Percentiles rank a stretch among this genome's conserved stretches.
Conservation (phyloP, 2,797 vertebrate genomes). For the Podarcis siculus region DNA sequence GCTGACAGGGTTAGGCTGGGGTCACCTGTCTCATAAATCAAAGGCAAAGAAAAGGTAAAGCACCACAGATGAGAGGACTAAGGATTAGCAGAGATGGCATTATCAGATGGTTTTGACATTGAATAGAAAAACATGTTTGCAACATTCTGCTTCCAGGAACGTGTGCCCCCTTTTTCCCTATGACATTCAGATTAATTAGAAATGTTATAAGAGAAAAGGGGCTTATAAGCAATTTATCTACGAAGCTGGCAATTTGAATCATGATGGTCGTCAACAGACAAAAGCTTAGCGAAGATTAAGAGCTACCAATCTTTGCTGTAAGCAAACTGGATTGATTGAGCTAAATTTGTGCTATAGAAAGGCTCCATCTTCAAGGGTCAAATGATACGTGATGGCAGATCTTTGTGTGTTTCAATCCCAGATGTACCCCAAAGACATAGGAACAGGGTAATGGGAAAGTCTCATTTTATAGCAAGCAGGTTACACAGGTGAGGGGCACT, state of each 20-base stretch:
- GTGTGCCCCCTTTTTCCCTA: slow-evolving; percentile 18
- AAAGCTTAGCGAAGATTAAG: slow-evolving; percentile 68
- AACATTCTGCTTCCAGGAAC: slow-evolving; percentile 33
- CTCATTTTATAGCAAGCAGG: not conserved
- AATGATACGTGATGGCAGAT: not conserved
- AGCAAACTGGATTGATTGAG: slow-evolving; percentile 51
- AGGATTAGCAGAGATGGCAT: slow-evolving; percentile 55
- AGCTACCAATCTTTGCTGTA: slow-evolving; percentile 56
- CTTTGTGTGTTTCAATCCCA: not conserved
- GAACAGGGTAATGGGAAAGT: no score
- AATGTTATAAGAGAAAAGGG: slow-evolving; percentile 52
- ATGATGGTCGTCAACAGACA: slow-evolving; percentile 42
- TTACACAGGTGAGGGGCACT: not conserved
- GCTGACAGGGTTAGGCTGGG: slow-evolving; percentile 66
- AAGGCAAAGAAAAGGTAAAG: slow-evolving; percentile 63
- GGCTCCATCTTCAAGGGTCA: slow-evolving; percentile 27
- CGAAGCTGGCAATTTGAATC: slow-evolving; percentile 58
- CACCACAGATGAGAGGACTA: slow-evolving; percentile 44
- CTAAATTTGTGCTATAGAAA: slow-evolving; percentile 47
- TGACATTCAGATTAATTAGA: slow-evolving; percentile 69
- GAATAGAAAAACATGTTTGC: slow-evolving; percentile 54
- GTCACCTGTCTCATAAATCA: slow-evolving; percentile 72
- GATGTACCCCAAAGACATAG: not conserved
- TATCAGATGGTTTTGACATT: slow-evolving; percentile 51
- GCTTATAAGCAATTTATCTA: slow-evolving; percentile 55